Percentiles rank a stretch among this genome's conserved stretches.
phyloP scores from a whole-genome alignment of 2,113 vertebrate genomes.

The Poecilia latipinna region DNA sequence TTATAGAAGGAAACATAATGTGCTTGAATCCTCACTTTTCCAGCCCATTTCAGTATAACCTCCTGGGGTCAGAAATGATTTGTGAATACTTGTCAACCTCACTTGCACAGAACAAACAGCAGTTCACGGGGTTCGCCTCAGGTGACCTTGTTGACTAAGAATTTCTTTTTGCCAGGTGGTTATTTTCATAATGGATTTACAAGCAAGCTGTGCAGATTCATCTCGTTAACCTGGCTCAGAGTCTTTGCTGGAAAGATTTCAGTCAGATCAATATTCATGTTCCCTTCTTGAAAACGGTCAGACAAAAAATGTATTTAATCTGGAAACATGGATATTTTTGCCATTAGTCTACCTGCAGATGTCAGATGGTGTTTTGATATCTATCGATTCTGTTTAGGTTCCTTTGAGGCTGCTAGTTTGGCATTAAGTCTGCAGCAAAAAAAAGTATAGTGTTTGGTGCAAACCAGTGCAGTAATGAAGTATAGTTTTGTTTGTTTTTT shows the following conservation, averaged over 20 bases:
- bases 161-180: constrained; percentile 31
- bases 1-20: constrained; percentile 1
- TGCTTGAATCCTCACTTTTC: constrained; percentile 8
- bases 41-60: background rate
- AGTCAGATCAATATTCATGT: constrained; percentile 20
- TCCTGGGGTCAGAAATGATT: constrained; percentile 8
- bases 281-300: background rate
- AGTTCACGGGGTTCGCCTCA: constrained; percentile 28
- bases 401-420: background rate
- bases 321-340: background rate
- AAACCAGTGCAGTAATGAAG: background rate
- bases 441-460: background rate
- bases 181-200: constrained; percentile 43
- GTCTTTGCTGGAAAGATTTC: constrained; percentile 19
- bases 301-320: background rate
- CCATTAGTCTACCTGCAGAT: background rate
- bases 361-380: background rate
- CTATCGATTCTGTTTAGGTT: background rate
- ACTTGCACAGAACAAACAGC: constrained; percentile 7
- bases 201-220: constrained; percentile 15
- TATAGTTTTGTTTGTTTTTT: no score
- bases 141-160: constrained; percentile 33
- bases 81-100: background rate
- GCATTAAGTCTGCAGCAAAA: background rate
- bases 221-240: constrained; percentile 8